Base-by-base conservation (phyloP, 2,888 invertebrate genomes). In the Spodoptera littoralis region DNA sequence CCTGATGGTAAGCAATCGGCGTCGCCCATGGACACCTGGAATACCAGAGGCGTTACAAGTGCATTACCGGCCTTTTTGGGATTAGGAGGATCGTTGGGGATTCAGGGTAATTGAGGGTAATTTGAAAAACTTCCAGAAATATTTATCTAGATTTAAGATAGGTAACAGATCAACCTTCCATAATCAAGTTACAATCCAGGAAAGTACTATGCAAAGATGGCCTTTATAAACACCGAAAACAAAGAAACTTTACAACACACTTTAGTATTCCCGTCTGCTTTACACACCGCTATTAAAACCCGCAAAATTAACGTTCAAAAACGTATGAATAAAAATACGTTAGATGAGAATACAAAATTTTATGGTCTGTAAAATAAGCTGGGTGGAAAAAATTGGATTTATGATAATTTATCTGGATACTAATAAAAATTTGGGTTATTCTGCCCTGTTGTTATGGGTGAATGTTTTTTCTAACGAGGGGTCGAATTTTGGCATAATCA, bases 311-410 rank as follows among this genome's bases (percentile, higher is more conserved):
- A 78, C 68, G 78, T 74, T 70, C 61, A 70, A 73, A 70, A 77
- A 70, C 76, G 70, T 76, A 76, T 74, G 76, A 80, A 83, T 79
- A 79, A 80, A 80, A 82, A 78, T 73, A 78, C 75, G 68, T 74
- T 79, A 69, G 73, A 76, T 70, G 73, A 71, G 72, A 70, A 76
- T 81, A 77, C 78, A 76, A 76, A 75, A 78, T 80, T 82, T 83
- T 82, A 83, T 83, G 76, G 78, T 46, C 76, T 78, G 82, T 81
- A 76, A 81, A 82, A 77, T 78, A 70, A 77, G 76, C 65, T 60
- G 52, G 67, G 74, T 66, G 60, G 62, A 76, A 76, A 81, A 80
- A 78, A 75, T 62, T 73, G 73, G 79, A 80, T 80, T 75, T 76
- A 75, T 75, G 71, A 74, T 80, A 81, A 77, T 80, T 76, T 73